Percentiles rank a stretch among this genome's conserved stretches.
Conservation (phyloP, 2,888 invertebrate species). For the Aphidoletes aphidimyza region DNA sequence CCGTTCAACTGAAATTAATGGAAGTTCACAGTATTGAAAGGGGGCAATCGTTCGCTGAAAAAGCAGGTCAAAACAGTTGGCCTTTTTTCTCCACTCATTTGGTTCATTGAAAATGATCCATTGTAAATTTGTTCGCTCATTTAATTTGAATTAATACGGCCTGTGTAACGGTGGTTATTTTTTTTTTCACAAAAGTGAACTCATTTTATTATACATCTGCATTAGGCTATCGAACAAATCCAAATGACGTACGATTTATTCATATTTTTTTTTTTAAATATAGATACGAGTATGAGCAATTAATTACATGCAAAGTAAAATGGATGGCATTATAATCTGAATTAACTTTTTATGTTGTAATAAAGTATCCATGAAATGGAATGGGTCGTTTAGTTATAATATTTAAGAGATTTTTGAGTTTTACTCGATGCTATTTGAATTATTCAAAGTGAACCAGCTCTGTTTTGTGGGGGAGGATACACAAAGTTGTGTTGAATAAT, state of each 20-base stretch:
- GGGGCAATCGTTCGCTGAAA: background rate
- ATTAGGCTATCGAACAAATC: conserved; percentile 22
- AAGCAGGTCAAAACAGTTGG: background rate
- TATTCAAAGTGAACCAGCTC: too few species aligned
- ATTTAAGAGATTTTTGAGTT: too few species aligned
- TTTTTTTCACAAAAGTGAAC: background rate
- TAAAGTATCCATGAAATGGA: too few species aligned
- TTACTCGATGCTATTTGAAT: too few species aligned
- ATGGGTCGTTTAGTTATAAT: too few species aligned
- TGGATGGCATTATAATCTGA: conserved; percentile 8
- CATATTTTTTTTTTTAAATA: background rate
- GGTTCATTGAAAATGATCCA: background rate
- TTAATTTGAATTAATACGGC: conserved; percentile 5
- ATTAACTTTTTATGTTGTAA: too few species aligned
- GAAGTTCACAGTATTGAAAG: background rate
- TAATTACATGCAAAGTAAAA: background rate
- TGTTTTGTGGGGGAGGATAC: too few species aligned
- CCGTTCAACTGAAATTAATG: background rate
- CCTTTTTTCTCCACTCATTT: background rate
- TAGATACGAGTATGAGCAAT: background rate
- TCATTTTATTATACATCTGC: conserved; percentile 31
- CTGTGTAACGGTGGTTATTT: background rate
- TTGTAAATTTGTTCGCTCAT: too few species aligned
- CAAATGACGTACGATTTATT: background rate
- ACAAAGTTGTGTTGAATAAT: too few species aligned